Evolutionary conservation across 2,113 vertebrate genomes (phyloP), one percentile per base, ranked within the genome.

Genomic region (Gracilinanus agilis): DNA sequence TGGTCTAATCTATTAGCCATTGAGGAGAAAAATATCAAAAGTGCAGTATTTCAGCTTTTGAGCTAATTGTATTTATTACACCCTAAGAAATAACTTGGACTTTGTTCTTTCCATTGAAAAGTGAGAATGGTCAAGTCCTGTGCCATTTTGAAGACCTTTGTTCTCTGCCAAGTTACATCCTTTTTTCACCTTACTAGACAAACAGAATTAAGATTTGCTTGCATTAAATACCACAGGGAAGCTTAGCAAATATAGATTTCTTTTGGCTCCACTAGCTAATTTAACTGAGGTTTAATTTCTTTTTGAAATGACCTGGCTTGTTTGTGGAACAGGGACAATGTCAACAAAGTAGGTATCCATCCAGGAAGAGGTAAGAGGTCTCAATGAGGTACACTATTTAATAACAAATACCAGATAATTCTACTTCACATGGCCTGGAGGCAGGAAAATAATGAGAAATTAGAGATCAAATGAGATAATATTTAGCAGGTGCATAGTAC

Each of bases 221-320:
- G 89, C 53, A 58, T 1, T 5, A 6, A 53, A 25, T 53, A 34
- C 24, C n/a, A 3, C 56, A 53, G 54, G 83, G 92, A 75, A 21
- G 56, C 55, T 90, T 11, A 54, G 34, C 44, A 58, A 75, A 75
- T n/a, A 92, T 19, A 49, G 21, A 9, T 88, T 90, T 94, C 55
- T 89, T 95, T 96, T 53, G 93, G 75, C 91, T 90, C 56, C 92
- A 49, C 21, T 92, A 93, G 96, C n/a, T 91, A 25, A 91, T 90
- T 83, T 97, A 75, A 88, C 53, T 13, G 13, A 94, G 91, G 90
- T 53, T 53, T 44, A 91, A 67, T 58, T 96, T 55, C 53, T 96
- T 92, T 94, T 93, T 75, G 92, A 95, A 91, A 0, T 24, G 89
- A 23, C 24, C 91, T 93, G 75, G 75, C 75, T 92, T 49, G 49